Evolutionary conservation across 2,888 invertebrate genomes (phyloP), one percentile per base, ranked within the genome.

Genomic region (Exephanes ischioxanthus): DNA sequence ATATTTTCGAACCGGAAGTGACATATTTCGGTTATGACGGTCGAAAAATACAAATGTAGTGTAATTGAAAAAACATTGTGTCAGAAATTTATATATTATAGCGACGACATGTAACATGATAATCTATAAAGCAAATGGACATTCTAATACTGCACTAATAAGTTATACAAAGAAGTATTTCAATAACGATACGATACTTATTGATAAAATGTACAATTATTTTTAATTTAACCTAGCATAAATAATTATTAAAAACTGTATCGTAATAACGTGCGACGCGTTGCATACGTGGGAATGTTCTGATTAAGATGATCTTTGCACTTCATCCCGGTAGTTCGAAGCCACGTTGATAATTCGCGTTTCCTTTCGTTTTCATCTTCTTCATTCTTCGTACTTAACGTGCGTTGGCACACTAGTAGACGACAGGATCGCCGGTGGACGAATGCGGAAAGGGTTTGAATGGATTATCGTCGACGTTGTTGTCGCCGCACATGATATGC

Each of bases 381-480:
- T 19, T 11, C 41, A 0, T n/a, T 33, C 16, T 9, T 14, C 33
- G 30, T 11, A 26, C 26, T 26, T 2, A 33, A 11, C 11, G 37
- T 7, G 16, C 7, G 26, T 37, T 37, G 22, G 33, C n/a, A 37
- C 14, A 3, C 51, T 66, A 85, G 51, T 85, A 85, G 11, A 82
- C 82, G 16, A 85, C 71, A 9, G 85, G 85, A 76, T 85, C 82
- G 26, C 33, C 83, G 41, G 78, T 66, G 22, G 85, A 79, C 14
- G 85, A 61, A 53, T 85, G 85, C 37, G 85, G 85, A 79, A 85
- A 85, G 11, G 81, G 85, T 79, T 85, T 82, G 37, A 85, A 85
- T 2, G 76, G 79, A 53, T 76, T 77, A 19, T 83, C 76, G 16
- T 85, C 83, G 30, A 75, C 26, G 22, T 82, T 71, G 14, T 53